Base-by-base conservation (phyloP, 2,797 vertebrate species). In the Labroides dimidiatus region DNA sequence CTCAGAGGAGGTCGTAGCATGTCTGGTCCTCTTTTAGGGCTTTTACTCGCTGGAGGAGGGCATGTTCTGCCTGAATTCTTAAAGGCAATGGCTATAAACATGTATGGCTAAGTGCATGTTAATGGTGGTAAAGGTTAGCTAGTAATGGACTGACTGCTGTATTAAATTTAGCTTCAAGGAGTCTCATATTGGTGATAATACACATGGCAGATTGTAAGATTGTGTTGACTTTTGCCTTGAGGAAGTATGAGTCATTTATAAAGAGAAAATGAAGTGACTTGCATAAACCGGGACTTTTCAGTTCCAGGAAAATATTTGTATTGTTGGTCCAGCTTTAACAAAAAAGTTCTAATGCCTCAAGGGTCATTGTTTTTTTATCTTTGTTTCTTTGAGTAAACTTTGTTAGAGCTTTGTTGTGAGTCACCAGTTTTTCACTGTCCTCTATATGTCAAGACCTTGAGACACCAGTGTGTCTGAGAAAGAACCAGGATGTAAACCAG, bases 61-160 rank as follows among this genome's bases (percentile, higher is more conserved):
- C 80, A 86, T 82, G 83, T 86, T 89, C 75, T 61, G 49, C 78
- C 77, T 74, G 77, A 78, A 84, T 84, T 86, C 71, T 89, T 89
- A 89, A 90, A 91, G 49, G 55, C 67, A 78, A 42, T 21, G 70
- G 85, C 75, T 39, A 52, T 93, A 92, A 92, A 91, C 84, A 87
- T 82, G 76, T 74, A 85, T 83, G 84, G 86, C 80, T 93, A 88
- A 91, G 86, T 89, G 89, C 85, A 77, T 48, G 64, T 80, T 90
- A 89, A 91, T 90, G 87, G 68, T 44, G 52, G 50, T n/a, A 61
- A 23, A 79, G 81, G 73, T 81, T 69, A 75, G 64, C 73, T 64
- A 76, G 70, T 88, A 86, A 90, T 83, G 81, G 75, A 85, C 82
- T 75, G 67, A 56, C 52, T 53, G 53, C 56, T 70, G 70, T 64